Percentiles rank a stretch among this genome's conserved stretches.
Conservation (phyloP, 2,797 vertebrate genomes). For the Tarsius wallacei region DNA sequence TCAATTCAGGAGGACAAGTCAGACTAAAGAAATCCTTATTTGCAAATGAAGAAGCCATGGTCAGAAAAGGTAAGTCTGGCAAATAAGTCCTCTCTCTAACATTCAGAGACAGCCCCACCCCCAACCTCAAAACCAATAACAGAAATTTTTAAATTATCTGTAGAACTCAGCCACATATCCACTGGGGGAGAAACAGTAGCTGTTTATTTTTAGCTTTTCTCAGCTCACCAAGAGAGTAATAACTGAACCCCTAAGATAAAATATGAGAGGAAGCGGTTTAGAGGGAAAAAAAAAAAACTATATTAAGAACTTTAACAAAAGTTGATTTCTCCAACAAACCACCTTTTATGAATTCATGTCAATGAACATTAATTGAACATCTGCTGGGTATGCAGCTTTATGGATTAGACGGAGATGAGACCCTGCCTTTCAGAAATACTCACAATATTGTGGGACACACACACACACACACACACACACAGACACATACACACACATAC, state of each 20-base stretch:
- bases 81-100: not conserved
- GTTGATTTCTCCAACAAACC: not conserved
- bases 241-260: slow-evolving; percentile 42
- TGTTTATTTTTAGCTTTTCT: slow-evolving; percentile 13
- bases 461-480: too few species aligned
- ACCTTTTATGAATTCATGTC: slow-evolving; percentile 38
- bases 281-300: not conserved
- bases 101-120: not conserved
- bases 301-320: slow-evolving; percentile 55
- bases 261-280: slow-evolving; percentile 38
- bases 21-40: not conserved
- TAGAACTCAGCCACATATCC: not conserved
- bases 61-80: slow-evolving; percentile 44
- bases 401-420: not conserved
- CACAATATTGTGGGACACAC: not conserved
- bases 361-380: slow-evolving; percentile 25
- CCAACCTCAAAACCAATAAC: not conserved
- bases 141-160: not conserved
- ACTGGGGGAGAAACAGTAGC: not conserved
- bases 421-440: not conserved
- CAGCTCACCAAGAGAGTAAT: not conserved
- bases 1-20: not conserved
- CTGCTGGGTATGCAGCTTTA: not conserved
- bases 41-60: not conserved
- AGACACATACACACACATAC: not conserved